Evolutionary conservation across 2,888 invertebrate species (phyloP).

Genomic region (Lithosia quadra): DNA sequence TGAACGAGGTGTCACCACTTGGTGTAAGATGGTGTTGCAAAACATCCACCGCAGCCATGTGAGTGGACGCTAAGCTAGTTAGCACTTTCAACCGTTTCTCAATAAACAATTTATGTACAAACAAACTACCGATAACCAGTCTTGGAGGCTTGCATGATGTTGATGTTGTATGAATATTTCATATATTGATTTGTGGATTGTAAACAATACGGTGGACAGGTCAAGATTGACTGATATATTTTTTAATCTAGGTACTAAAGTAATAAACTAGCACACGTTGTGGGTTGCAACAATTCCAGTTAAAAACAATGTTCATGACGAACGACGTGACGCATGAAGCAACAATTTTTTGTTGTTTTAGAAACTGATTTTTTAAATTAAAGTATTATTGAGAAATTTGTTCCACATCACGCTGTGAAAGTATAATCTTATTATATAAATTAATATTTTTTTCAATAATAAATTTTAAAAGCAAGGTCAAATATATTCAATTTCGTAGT

Average conservation of each 20-base stretch:
- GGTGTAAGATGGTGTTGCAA: neutral
- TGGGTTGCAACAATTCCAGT: too few species aligned
- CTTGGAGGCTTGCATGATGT: neutral
- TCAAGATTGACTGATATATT: neutral
- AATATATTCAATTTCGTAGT: too few species aligned
- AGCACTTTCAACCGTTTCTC: constrained; percentile 39
- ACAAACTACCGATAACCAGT: constrained; percentile 16
- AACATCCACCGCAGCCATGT: constrained; percentile 27
- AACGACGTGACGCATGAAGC: neutral
- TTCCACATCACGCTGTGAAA: too few species aligned
- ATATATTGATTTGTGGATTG: constrained; percentile 4
- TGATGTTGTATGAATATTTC: constrained; percentile 1
- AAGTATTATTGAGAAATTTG: too few species aligned
- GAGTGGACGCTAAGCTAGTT: constrained; percentile 28
- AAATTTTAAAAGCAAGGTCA: too few species aligned
- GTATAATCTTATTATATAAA: too few species aligned
- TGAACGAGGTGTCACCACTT: neutral
- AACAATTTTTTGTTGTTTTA: neutral
- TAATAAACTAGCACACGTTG: neutral
- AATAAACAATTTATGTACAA: constrained; percentile 22
- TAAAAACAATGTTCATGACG: neutral
- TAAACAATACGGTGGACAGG: neutral
- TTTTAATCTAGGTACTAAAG: neutral
- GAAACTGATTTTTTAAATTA: too few species aligned
- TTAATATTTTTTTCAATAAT: too few species aligned